Conservation (phyloP, 2,888 invertebrate species). For the Steinernema carpocapsae region DNA sequence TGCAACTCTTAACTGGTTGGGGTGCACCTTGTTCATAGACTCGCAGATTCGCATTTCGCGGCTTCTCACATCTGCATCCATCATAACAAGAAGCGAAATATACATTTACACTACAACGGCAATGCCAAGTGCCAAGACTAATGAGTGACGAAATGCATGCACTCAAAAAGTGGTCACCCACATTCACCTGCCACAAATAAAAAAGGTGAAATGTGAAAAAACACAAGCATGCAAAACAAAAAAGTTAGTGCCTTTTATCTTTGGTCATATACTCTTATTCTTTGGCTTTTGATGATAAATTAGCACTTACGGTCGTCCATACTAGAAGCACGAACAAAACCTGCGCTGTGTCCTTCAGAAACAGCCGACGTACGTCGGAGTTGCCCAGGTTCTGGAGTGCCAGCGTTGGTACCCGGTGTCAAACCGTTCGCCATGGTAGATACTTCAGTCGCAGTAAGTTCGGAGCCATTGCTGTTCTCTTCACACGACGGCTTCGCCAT, state of each 20-base stretch:
- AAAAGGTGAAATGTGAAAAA: too few relatives aligned
- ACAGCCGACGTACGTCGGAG: neutral
- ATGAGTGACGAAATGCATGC: neutral
- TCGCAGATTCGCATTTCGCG: neutral
- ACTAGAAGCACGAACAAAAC: constrained; percentile 39
- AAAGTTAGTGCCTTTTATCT: constrained; percentile 17
- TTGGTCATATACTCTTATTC: neutral
- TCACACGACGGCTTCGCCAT: constrained; percentile 47
- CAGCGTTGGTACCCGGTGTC: neutral
- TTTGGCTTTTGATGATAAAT: neutral
- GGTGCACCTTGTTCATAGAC: neutral
- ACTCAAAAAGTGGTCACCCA: neutral
- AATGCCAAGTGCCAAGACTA: neutral
- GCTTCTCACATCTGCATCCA: too few relatives aligned
- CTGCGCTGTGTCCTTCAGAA: constrained; percentile 17
- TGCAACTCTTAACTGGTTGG: constrained; percentile 6
- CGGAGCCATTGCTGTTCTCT: constrained; percentile 15
- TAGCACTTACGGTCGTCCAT: constrained; percentile 48
- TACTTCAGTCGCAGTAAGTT: neutral
- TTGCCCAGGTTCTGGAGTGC: constrained; percentile 13
- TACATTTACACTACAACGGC: neutral
- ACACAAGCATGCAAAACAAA: constrained; percentile 22
- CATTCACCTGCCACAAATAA: too few relatives aligned
- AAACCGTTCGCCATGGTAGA: constrained; percentile 15
- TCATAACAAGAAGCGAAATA: too few relatives aligned